phyloP scores from a whole-genome alignment of 2,888 invertebrate species.

The Pterostichus niger region DNA sequence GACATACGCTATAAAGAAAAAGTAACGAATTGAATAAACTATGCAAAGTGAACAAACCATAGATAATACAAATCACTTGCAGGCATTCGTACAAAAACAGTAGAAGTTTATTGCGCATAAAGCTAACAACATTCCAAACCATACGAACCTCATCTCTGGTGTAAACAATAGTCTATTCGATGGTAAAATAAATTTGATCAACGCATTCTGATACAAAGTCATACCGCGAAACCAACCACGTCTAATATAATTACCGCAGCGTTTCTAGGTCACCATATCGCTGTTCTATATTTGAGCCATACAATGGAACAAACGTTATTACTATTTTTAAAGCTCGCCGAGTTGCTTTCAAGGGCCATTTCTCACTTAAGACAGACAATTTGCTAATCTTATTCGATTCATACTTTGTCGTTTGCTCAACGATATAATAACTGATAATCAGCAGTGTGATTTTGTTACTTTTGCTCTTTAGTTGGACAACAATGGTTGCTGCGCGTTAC shows the following conservation, averaged over 20 bases:
- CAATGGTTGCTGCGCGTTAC: slow-evolving; percentile 2
- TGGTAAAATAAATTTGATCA: slow-evolving; percentile 24
- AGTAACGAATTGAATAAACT: no score
- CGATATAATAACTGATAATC: slow-evolving; percentile 27
- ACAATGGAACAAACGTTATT: slow-evolving; percentile 49
- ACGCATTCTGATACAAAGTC: slow-evolving; percentile 5
- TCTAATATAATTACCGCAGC: slow-evolving; percentile 32
- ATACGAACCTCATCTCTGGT: background rate
- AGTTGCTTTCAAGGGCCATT: slow-evolving; percentile 40
- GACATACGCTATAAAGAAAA: no score
- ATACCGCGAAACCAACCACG: background rate
- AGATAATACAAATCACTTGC: no score
- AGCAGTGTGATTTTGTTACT: slow-evolving; percentile 3
- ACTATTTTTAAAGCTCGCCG: slow-evolving; percentile 52
- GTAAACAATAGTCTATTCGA: background rate
- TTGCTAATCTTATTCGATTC: slow-evolving; percentile 52
- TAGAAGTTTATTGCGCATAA: no score
- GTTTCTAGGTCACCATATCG: slow-evolving; percentile 53
- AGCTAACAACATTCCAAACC: no score
- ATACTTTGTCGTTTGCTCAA: slow-evolving; percentile 40
- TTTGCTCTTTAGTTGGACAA: slow-evolving; percentile 15
- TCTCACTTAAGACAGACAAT: slow-evolving; percentile 47
- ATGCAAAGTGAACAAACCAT: no score
- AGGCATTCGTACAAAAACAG: no score
- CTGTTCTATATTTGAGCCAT: slow-evolving; percentile 39